These are phyloP conservation scores for Diadegma fenestrale DNA, from an alignment of 2,888 invertebrate genomes.

Conservation along the genomic window DNA sequence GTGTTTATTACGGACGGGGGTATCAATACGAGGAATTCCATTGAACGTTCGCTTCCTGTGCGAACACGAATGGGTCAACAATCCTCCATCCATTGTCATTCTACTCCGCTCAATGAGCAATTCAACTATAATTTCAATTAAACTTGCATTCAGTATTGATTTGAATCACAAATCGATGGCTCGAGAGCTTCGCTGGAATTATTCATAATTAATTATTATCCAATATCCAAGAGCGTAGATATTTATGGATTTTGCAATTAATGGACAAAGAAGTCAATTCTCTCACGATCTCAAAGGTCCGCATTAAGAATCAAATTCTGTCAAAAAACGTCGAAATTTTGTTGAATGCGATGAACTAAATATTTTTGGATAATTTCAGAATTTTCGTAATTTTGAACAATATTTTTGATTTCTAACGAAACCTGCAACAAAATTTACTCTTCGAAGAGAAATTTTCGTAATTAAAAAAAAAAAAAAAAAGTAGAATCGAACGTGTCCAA, in stretches of 20 bases:
- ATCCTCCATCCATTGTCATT: conserved; percentile 46
- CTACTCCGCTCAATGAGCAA: conserved; percentile 10
- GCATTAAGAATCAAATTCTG: too few relatives aligned
- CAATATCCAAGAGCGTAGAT: not conserved
- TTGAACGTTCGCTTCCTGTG: conserved; percentile 35
- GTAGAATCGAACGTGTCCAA: too few relatives aligned
- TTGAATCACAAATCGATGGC: not conserved
- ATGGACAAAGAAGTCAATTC: not conserved
- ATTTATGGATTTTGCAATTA: not conserved
- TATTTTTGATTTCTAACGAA: too few relatives aligned
- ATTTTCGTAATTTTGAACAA: too few relatives aligned
- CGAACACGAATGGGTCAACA: conserved; percentile 3
- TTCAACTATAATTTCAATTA: conserved; percentile 54
- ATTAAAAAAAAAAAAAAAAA: too few relatives aligned
- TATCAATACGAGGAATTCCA: conserved; percentile 33
- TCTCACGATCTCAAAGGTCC: too few relatives aligned
- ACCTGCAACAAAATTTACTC: too few relatives aligned
- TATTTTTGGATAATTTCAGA: too few relatives aligned
- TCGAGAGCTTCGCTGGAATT: not conserved
- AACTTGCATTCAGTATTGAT: not conserved
- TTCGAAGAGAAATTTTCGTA: too few relatives aligned
- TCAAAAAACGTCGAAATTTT: too few relatives aligned
- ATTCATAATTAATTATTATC: not conserved
- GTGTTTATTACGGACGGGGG: conserved; percentile 10
- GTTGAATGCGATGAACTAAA: too few relatives aligned